Percentiles rank a stretch among this genome's conserved stretches.
phyloP scores from a whole-genome alignment of 2,888 invertebrate species.

The Zaprionus lineosus region DNA sequence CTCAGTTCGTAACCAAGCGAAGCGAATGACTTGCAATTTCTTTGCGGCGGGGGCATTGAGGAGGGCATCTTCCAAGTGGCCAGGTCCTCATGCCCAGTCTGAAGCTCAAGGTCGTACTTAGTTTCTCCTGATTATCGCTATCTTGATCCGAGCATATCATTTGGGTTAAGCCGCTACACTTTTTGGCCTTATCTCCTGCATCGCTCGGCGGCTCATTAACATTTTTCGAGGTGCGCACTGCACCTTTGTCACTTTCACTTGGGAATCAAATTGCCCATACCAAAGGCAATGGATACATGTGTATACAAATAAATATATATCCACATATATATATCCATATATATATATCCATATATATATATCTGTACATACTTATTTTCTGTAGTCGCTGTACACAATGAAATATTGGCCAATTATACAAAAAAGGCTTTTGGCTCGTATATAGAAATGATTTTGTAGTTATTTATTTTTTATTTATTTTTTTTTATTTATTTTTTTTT shows the following conservation, averaged over 20 bases:
- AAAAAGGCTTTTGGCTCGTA: slow-evolving; percentile 39
- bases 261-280: slow-evolving; percentile 67
- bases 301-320: too few species aligned
- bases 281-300: slow-evolving; percentile 59
- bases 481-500: background rate
- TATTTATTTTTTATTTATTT: background rate
- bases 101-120: slow-evolving; percentile 57
- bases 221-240: slow-evolving; percentile 72
- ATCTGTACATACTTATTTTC: slow-evolving; percentile 24
- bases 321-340: too few species aligned
- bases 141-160: slow-evolving; percentile 19
- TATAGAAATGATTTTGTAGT: slow-evolving; percentile 40
- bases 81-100: slow-evolving; percentile 11
- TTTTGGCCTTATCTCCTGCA: slow-evolving; percentile 29
- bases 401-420: slow-evolving; percentile 64
- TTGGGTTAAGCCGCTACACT: slow-evolving; percentile 64
- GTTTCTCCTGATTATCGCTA: slow-evolving; percentile 64
- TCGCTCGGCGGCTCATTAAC: slow-evolving; percentile 62
- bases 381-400: slow-evolving; percentile 46
- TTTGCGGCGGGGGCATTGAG: background rate
- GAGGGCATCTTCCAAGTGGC: slow-evolving; percentile 11
- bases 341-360: too few species aligned
- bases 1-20: slow-evolving; percentile 41
- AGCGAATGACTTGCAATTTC: slow-evolving; percentile 58
- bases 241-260: slow-evolving; percentile 76